Evolutionary conservation across 2,113 vertebrate genomes (phyloP).

Genomic region (Brevimyrus niger): DNA sequence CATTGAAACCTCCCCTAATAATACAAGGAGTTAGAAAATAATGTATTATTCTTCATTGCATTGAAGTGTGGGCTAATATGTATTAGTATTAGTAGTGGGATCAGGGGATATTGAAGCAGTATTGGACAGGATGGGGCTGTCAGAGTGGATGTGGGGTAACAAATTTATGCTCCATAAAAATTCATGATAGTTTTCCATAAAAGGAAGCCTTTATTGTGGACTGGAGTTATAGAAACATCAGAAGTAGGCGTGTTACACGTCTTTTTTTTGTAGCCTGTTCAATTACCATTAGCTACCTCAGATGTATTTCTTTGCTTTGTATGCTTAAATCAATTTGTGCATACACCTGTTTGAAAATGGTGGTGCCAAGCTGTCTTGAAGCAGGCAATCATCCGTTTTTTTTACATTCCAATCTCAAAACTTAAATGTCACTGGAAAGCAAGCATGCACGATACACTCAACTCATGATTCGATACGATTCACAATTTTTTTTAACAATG

Average conservation of each 20-base stretch:
- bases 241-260: neutral
- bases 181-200: neutral
- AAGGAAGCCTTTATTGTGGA: neutral
- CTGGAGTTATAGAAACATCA: neutral
- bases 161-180: neutral
- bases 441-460: neutral
- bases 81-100: too few species aligned
- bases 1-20: neutral
- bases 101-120: neutral
- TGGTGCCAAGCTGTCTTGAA: neutral
- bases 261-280: neutral
- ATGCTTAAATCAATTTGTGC: neutral
- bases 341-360: neutral
- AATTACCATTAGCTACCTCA: neutral
- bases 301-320: neutral
- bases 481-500: too few species aligned
- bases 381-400: neutral
- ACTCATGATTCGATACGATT: too few species aligned
- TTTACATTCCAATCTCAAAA: neutral
- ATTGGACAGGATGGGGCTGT: neutral
- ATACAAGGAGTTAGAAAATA: neutral
- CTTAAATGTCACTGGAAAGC: neutral
- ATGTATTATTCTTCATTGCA: neutral
- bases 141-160: neutral
- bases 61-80: neutral